Conservation (phyloP, 2,113 vertebrate species). For the Nothoprocta perdicaria region DNA sequence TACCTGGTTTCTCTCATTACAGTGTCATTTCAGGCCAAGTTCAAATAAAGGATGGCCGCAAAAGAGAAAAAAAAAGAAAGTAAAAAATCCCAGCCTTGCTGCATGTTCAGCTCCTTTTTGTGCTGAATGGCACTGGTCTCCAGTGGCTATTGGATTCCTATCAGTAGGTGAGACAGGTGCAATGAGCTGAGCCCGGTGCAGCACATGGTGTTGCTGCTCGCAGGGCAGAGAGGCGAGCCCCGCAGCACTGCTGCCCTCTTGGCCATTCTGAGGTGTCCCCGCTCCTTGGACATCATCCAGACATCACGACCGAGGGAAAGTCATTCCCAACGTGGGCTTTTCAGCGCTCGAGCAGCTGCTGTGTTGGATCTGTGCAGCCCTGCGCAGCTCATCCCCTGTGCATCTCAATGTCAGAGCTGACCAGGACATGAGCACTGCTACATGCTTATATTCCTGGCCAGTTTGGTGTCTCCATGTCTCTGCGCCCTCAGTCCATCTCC, state of each 20-base stretch:
- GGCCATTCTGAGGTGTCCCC: not conserved
- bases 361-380: not conserved
- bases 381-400: not conserved
- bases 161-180: not conserved
- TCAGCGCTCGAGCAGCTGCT: fast-evolving
- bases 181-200: not conserved
- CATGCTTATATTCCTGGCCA: not conserved
- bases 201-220: not conserved
- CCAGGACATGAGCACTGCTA: fast-evolving
- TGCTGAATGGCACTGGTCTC: not conserved
- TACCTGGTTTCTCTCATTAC: not conserved
- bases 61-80: not conserved
- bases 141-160: not conserved
- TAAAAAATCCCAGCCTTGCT: not conserved
- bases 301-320: not conserved
- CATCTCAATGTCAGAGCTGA: not conserved
- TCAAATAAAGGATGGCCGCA: not conserved
- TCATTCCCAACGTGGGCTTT: fast-evolving
- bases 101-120: not conserved
- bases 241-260: not conserved
- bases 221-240: fast-evolving
- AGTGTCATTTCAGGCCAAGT: not conserved
- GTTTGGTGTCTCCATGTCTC: not conserved
- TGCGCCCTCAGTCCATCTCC: not conserved
- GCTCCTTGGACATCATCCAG: not conserved